phyloP scores from a whole-genome alignment of 2,888 invertebrate genomes.

The Cephus pulcher region DNA sequence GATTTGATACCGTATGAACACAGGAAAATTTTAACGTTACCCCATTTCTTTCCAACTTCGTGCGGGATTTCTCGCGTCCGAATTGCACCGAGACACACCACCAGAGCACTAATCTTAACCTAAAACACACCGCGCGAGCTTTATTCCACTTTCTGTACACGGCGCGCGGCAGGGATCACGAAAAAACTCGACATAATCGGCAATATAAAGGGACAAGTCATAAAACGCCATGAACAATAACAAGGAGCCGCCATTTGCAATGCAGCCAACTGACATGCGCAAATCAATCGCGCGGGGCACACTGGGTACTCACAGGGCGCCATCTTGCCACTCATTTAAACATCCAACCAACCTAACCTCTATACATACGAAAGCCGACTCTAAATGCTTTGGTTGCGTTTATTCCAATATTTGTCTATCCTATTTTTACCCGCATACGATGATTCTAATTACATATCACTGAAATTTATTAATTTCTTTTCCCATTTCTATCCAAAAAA shows the following conservation, averaged over 20 bases:
- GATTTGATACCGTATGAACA: conserved; percentile 58
- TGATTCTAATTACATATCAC: not conserved
- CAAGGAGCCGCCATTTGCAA: conserved; percentile 99
- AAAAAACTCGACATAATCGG: conserved; percentile 64
- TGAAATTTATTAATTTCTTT: not conserved
- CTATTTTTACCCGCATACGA: not conserved
- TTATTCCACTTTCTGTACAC: conserved; percentile 58
- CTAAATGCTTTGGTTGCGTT: not conserved
- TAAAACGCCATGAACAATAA: conserved; percentile 95
- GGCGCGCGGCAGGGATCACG: conserved; percentile 54
- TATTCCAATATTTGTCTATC: not conserved
- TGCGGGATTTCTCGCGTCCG: conserved; percentile 57
- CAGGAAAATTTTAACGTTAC: conserved; percentile 62
- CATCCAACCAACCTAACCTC: conserved; percentile 33
- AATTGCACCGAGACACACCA: conserved; percentile 53
- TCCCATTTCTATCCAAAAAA: not conserved
- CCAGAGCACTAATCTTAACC: conserved; percentile 51
- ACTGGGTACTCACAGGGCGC: conserved; percentile 57
- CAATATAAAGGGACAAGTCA: conserved; percentile 66
- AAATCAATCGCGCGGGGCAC: conserved; percentile 67
- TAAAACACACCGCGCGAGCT: conserved; percentile 49
- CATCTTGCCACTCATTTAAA: conserved; percentile 59
- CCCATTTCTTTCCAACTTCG: conserved; percentile 63
- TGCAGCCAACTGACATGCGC: conserved; percentile 84
- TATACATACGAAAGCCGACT: not conserved